Evolutionary conservation across 2,888 invertebrate species (phyloP).

Genomic region (Linyphia triangularis): DNA sequence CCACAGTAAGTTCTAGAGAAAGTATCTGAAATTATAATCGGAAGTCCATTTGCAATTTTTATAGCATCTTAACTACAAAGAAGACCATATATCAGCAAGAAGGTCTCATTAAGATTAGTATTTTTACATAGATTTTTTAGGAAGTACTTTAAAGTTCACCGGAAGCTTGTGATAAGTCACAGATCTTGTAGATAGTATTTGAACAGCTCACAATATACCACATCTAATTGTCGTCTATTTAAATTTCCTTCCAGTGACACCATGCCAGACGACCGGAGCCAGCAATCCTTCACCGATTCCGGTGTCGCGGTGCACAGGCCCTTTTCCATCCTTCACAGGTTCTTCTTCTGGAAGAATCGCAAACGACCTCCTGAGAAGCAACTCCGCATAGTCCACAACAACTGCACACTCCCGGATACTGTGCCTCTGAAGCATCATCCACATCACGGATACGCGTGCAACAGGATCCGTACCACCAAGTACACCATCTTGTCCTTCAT

Average conservation of each 20-base stretch:
- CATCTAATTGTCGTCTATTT: too few relatives aligned
- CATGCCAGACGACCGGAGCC: conserved; percentile 35
- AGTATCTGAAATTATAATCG: too few relatives aligned
- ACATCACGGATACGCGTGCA: conserved; percentile 89
- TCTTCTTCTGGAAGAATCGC: conserved; percentile 61
- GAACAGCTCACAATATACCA: too few relatives aligned
- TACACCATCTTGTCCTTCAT: conserved; percentile 95
- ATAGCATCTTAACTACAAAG: too few relatives aligned
- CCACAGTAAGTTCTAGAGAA: too few relatives aligned
- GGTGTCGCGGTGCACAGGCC: conserved; percentile 22
- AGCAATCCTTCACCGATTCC: conserved; percentile 41
- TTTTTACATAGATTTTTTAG: too few relatives aligned
- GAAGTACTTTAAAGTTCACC: too few relatives aligned
- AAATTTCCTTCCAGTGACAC: conserved; percentile 23
- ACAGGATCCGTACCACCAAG: conserved; percentile 94
- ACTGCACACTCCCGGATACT: conserved; percentile 90
- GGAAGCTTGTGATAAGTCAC: too few relatives aligned
- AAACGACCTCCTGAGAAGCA: conserved; percentile 43
- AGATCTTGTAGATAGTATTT: too few relatives aligned
- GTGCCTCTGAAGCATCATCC: conserved; percentile 90
- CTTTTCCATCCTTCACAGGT: conserved; percentile 31
- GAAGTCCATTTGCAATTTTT: too few relatives aligned
- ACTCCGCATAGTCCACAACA: conserved; percentile 85
- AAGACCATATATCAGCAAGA: too few relatives aligned
- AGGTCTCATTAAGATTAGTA: too few relatives aligned